Base-by-base conservation (phyloP, 1,140 invertebrate species). In the Subanguina moxae region DNA sequence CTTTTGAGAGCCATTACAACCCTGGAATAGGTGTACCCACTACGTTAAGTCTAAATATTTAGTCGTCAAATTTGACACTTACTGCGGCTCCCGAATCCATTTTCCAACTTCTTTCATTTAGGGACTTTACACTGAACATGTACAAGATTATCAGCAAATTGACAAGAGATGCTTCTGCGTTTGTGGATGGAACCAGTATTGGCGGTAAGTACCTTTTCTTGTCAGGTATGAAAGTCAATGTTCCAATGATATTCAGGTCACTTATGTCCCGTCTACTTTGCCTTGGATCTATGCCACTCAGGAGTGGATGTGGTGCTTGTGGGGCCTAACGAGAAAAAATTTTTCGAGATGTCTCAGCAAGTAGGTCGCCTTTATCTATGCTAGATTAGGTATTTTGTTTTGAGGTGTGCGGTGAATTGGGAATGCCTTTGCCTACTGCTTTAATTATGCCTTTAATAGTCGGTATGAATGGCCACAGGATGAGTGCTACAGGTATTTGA, bases 141-240 rank as follows among this genome's bases (percentile, higher is more conserved):
- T 97, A 97, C 85, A 88, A 89, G 78, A 85, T 98, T 71, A 88
- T 89, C 69, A 94, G 93, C 30, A 80, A 94, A 56, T 90, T 97
- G 11, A 97, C 94, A 38, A 91, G 96, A 72, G 95, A 97, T 85
- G 95, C 98, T 87, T 65, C 0, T 92, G 91, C 83, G 95, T 96
- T 86, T 93, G 94, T 68, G 93, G 94, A 48, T 92, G 94, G 57
- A n/a, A 93, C 97, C 86, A 93, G 97, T 57, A 93, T 97, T 0
- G 96, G 97, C 83, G 93, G 32, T 38, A 38, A 38, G 97, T 86
- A 56, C 19, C 25, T 56, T 17, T 45, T 28, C 15, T 69, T 3
- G 11, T 38, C 3, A 38, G 32, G 11, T 11, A 11, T 11, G 32
- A 11, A 38, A 38, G 11, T 38, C n/a, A n/a, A 38, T 3, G 3